Conservation (phyloP, 2,797 vertebrate genomes). For the Crotalus adamanteus region DNA sequence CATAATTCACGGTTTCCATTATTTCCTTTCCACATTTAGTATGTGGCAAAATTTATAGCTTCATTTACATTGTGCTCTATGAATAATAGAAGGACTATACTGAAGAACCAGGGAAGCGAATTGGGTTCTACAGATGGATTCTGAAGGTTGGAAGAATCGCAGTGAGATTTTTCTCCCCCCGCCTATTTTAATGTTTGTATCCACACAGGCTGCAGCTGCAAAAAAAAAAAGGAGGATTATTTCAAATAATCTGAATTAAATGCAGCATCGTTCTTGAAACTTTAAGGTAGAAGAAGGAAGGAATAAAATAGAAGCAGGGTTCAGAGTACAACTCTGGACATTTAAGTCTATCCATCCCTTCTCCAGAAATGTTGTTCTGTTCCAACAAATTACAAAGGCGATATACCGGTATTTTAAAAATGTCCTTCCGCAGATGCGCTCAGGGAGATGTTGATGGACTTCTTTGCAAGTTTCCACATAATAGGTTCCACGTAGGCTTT, state of each 20-base stretch:
- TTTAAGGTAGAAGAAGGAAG: slow-evolving; percentile 62
- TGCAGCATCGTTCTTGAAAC: slow-evolving; percentile 53
- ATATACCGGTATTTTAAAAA: background rate
- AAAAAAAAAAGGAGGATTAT: slow-evolving; percentile 37
- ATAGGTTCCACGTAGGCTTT: background rate
- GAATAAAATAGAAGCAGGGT: slow-evolving; percentile 30
- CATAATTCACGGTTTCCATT: slow-evolving; percentile 84
- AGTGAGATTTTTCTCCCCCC: slow-evolving; percentile 57
- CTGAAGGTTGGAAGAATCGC: slow-evolving; percentile 62
- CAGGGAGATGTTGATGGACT: background rate
- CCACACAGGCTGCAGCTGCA: slow-evolving; percentile 70
- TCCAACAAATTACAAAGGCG: background rate
- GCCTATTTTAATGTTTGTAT: slow-evolving; percentile 35
- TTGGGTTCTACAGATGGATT: slow-evolving; percentile 64
- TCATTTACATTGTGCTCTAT: slow-evolving; percentile 83
- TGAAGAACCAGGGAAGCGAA: slow-evolving; percentile 75
- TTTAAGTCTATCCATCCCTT: background rate
- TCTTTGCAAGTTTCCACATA: background rate
- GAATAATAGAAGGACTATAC: slow-evolving; percentile 83
- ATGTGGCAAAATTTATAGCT: slow-evolving; percentile 79
- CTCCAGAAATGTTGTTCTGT: background rate
- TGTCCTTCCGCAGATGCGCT: background rate
- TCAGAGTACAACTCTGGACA: background rate
- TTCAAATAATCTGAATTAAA: slow-evolving; percentile 68
- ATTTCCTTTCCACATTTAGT: slow-evolving; percentile 76